These are phyloP conservation scores for Manduca sexta DNA, from an alignment of 1,140 invertebrate species.

Conservation along the genomic window DNA sequence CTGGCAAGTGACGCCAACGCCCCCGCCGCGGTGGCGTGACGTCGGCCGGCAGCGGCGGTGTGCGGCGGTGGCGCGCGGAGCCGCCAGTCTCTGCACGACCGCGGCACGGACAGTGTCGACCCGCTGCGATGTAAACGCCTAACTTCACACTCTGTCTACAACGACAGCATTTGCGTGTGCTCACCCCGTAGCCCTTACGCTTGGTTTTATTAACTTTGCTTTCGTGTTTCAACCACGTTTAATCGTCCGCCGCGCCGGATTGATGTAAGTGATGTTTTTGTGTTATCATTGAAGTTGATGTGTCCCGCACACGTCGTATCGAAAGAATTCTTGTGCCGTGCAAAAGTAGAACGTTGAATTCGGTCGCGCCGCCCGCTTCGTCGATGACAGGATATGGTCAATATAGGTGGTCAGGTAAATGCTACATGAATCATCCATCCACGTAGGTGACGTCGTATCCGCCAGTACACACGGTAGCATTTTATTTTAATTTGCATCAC, in stretches of 20 bases:
- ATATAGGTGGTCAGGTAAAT: slow-evolving; percentile 33
- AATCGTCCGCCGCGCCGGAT: slow-evolving; percentile 30
- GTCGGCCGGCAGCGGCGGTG: slow-evolving; percentile 26
- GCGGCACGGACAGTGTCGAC: slow-evolving; percentile 60
- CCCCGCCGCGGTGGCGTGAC: slow-evolving; percentile 30
- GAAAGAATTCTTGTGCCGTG: slow-evolving; percentile 1
- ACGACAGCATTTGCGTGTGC: slow-evolving; percentile 61
- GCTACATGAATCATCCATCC: neutral
- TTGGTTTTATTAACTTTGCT: slow-evolving; percentile 34
- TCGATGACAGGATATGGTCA: slow-evolving; percentile 42
- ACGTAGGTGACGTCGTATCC: neutral
- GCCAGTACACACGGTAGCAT: neutral
- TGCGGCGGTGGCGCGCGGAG: slow-evolving; percentile 16
- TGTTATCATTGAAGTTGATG: slow-evolving; percentile 35
- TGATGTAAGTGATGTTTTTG: slow-evolving; percentile 58
- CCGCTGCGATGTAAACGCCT: slow-evolving; percentile 68
- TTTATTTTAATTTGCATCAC: neutral
- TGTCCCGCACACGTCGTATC: slow-evolving; percentile 1
- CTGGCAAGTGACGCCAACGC: slow-evolving; percentile 39
- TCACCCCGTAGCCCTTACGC: too few species aligned
- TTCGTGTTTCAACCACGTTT: slow-evolving; percentile 34
- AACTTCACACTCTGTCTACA: slow-evolving; percentile 54
- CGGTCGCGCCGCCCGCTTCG: neutral
- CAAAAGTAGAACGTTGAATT: neutral
- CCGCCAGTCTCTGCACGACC: slow-evolving; percentile 53